phyloP scores from a whole-genome alignment of 2,113 vertebrate species.

The Romanogobio albipinnatus region DNA sequence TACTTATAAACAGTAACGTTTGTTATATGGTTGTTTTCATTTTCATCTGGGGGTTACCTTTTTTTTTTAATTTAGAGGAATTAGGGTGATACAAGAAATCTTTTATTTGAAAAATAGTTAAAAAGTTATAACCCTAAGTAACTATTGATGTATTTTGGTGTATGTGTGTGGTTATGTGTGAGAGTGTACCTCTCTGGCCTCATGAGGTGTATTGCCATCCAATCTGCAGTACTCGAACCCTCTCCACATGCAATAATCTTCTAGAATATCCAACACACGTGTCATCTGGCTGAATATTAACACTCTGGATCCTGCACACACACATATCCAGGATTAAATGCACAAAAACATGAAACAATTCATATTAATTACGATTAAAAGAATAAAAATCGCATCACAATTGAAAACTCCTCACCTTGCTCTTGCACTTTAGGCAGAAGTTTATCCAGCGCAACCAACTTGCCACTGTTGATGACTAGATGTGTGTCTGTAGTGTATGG shows the following conservation, averaged over 20 bases:
- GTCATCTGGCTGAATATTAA: constrained; percentile 92
- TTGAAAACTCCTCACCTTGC: constrained; percentile 74
- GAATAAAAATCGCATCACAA: neutral
- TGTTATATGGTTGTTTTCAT: too few species aligned
- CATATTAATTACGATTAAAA: neutral
- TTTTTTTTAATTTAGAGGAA: too few species aligned
- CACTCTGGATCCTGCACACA: constrained; percentile 81
- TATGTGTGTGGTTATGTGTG: neutral
- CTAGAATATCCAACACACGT: constrained; percentile 86
- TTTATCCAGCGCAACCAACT: constrained; percentile 88
- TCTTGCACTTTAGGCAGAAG: constrained; percentile 85
- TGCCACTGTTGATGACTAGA: constrained; percentile 87
- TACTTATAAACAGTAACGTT: too few species aligned
- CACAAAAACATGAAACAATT: constrained; percentile 4
- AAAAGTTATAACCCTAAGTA: too few species aligned
- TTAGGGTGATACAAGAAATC: too few species aligned
- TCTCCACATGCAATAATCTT: constrained; percentile 92
- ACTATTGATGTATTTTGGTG: too few species aligned
- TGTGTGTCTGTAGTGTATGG: constrained; percentile 91
- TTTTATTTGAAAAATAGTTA: too few species aligned
- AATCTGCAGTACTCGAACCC: constrained; percentile 87
- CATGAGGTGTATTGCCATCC: constrained; percentile 88
- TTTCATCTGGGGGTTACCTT: too few species aligned
- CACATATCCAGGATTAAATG: neutral
- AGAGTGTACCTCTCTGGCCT: constrained; percentile 83